Base-by-base conservation (phyloP, 2,888 invertebrate species). In the Torymus auratus region DNA sequence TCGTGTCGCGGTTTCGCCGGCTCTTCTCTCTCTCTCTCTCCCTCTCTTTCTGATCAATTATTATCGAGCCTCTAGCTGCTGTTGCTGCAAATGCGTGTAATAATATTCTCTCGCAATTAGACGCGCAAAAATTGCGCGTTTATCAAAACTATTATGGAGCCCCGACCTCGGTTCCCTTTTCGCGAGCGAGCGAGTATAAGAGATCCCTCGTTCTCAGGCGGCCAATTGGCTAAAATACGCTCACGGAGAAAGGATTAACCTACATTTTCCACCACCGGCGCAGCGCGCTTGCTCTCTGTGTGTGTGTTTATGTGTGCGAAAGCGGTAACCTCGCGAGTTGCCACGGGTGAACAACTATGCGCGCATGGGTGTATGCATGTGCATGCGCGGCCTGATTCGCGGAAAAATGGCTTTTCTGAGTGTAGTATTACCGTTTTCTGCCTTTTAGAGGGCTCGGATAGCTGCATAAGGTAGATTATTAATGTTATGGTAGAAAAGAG, bases 201-300 rank as follows among this genome's bases (percentile, higher is more conserved):
- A 41, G 41, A 41, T 41, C 41, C 41, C 64, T 55, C 50, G 55
- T 70, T 71, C 70, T 78, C 50, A 67, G 23, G 58, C 17, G 13
- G 15, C 62, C 76, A 81, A 74, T 75, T 72, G 64, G 78, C 69
- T 81, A 81, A 81, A 80, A 82, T 77, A 77, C 78, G 61, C 83
- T 78, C 80, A 68, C 82, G 75, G 70, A 83, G 81, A 78, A 81
- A 78, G 82, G 83, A 85, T 85, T 85, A 86, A 85, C 85, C 86
- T 83, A 86, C 82, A 84, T 86, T 83, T 62, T 50, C 71, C 61
- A 41, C 41, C 41, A 41, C 41, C 7, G 41, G 41, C 7, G 41
- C 41, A 41, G 41, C 7, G 41, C 7, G 41, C 41, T 41, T 7
- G 41, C 41, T 28, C 0, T 28, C 2, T 28, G 3, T 5, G 5